Base-by-base conservation (phyloP, 2,888 invertebrate genomes). In the Disparrhopalites patrizii region DNA sequence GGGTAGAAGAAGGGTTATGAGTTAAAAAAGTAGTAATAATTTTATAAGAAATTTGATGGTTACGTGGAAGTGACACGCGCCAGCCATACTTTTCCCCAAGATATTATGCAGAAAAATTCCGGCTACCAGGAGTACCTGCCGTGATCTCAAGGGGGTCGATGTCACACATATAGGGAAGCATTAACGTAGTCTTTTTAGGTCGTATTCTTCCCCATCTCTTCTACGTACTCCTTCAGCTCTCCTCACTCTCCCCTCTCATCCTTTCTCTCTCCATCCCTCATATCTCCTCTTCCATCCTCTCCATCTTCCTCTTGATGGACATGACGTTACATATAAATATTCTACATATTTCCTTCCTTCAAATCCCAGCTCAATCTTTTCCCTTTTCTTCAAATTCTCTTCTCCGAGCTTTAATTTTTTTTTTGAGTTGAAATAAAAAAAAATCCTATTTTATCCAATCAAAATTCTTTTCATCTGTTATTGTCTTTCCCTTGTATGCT, bases 41-140 rank as follows among this genome's bases (percentile, higher is more conserved):
- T 73, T 72, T 69, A 71, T 69, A 68, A 68, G 70, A 71, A 72
- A 69, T 72, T 73, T 72, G 70, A 73, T 70, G 60, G 68, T 66
- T 68, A 68, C 65, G 54, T 65, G 65, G 67, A 66, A 68, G 67
- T 71, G 73, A 73, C 73, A 71, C 70, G 71, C 69, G 73, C 69
- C 71, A 67, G 70, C 66, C 68, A 66, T 43, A 57, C 64, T 66
- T 68, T 69, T 47, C 20, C 20, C 47, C 25, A 62, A 69, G 66
- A 73, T 65, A 68, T 69, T 70, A 73, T 72, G 73, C 70, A 73
- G 72, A 73, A n/a, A n/a, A n/a, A 73, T 73, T 73, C 73, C 72
- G 43, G 60, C 65, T 62, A 66, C 66, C 61, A 68, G 68, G 69
- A 67, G n/a, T 71, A 69, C 73, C 73, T 70, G 73, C 70, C 36